These are phyloP conservation scores for Maniola jurtina DNA, from an alignment of 1,140 invertebrate genomes.

Conservation along the genomic window DNA sequence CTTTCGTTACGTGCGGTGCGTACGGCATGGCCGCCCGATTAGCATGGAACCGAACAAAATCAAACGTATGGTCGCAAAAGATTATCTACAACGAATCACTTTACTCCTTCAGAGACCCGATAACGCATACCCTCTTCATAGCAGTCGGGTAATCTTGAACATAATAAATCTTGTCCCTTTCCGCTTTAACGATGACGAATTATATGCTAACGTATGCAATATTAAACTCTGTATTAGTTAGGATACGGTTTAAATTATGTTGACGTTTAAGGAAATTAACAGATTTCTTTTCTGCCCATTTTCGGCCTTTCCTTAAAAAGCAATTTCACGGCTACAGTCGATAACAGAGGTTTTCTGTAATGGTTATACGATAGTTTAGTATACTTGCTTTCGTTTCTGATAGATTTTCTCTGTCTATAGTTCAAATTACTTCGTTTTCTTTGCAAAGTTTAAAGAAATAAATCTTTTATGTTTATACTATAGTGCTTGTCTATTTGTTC, in stretches of 20 bases:
- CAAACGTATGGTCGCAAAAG: constrained; percentile 2
- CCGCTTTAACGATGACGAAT: constrained; percentile 35
- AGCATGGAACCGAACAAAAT: background rate
- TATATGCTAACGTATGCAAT: background rate
- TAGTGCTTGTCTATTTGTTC: too few relatives aligned
- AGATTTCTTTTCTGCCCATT: constrained; percentile 20
- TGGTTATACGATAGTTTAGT: background rate
- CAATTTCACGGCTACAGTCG: constrained; percentile 25
- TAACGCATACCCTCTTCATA: constrained; percentile 28
- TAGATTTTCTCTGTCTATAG: background rate
- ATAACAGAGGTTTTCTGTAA: constrained; percentile 8
- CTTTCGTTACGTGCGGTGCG: too few relatives aligned
- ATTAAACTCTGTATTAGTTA: constrained; percentile 7
- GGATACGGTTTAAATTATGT: constrained; percentile 16
- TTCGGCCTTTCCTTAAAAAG: constrained; percentile 21
- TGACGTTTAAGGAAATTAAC: constrained; percentile 22
- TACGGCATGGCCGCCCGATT: too few relatives aligned
- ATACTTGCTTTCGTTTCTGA: background rate
- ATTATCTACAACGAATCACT: constrained; percentile 28
- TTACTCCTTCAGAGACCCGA: constrained; percentile 9
- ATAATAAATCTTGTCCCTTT: constrained; percentile 40
- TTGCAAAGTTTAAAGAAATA: background rate
- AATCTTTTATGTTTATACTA: too few relatives aligned
- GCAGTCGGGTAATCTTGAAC: constrained; percentile 34
- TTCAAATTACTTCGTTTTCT: background rate